Base-by-base conservation (phyloP, 1,140 invertebrate genomes). In the Drosophila bifasciata region DNA sequence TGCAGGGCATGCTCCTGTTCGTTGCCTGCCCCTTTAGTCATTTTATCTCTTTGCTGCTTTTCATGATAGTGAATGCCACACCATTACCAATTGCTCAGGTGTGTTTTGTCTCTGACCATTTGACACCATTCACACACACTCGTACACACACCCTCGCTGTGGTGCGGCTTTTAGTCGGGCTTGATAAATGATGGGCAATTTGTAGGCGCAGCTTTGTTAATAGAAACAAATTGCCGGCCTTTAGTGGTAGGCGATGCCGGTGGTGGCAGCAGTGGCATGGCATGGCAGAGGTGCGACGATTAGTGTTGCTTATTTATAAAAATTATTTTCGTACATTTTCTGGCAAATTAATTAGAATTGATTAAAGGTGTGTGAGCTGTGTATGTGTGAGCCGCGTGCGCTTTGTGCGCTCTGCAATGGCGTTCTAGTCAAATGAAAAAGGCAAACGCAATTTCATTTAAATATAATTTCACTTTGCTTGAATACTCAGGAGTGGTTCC, bases 121-220 rank as follows among this genome's bases (percentile, higher is more conserved):
- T 57, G 71, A 66, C 52, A 58, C 53, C 51, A 19, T 41, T 21
- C 43, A 51, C 36, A 53, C 46, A 32, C 48, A 40, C n/a, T 48
- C 44, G n/a, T 28, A 57, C 28, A n/a, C 16, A 56, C 50, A 40
- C 70, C 46, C 57, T 21, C 44, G 17, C 58, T 52, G 40, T 40
- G 15, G 32, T 60, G 59, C 46, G 55, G 71, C 52, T 64, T 78
- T 64, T 53, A 70, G 52, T 32, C 56, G 19, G 58, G 44, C 76
- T 79, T 85, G 81, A 85, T 86, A 85, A 85, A 85, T 85, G 81
- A 86, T 81, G 72, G 51, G 53, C 69, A 71, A 85, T 85, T 85
- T 86, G 81, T 86, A 85, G 81, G 81, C 81, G 81, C 83, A 75
- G 83, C 81, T 77, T 77, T 69, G 83, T 86, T 88, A 86, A 86